phyloP scores from a whole-genome alignment of 2,888 invertebrate species.

The Chaetoderma sp. region DNA sequence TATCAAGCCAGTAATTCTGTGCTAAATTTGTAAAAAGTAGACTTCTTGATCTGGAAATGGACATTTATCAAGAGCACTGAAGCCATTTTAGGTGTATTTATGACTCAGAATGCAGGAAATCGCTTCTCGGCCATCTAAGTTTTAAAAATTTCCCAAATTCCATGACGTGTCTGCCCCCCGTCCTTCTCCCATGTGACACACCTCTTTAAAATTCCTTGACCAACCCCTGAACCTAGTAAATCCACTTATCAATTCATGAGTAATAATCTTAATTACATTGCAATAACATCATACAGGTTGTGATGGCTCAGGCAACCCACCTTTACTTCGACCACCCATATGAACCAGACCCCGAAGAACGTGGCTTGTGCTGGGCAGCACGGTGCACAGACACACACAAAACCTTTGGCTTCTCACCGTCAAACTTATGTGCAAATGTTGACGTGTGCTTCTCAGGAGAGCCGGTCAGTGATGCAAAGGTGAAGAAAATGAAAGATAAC shows the following conservation, averaged over 20 bases:
- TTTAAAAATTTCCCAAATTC: too few relatives aligned
- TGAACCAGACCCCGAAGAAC: slow-evolving; percentile 59
- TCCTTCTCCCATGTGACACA: too few relatives aligned
- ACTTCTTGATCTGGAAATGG: too few relatives aligned
- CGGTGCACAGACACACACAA: slow-evolving; percentile 57
- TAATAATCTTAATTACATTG: background rate
- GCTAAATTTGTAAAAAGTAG: too few relatives aligned
- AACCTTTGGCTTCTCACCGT: slow-evolving; percentile 54
- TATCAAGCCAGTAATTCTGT: too few relatives aligned
- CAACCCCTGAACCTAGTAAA: too few relatives aligned
- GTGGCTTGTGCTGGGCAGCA: slow-evolving; percentile 65
- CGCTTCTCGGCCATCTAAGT: too few relatives aligned
- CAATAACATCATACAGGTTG: slow-evolving; percentile 43
- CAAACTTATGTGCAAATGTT: slow-evolving; percentile 47
- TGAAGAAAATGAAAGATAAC: slow-evolving; percentile 33
- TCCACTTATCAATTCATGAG: background rate
- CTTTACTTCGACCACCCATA: slow-evolving; percentile 62
- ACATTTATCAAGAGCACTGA: too few relatives aligned
- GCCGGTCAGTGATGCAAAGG: slow-evolving; percentile 37
- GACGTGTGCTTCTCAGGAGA: slow-evolving; percentile 47
- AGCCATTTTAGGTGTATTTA: too few relatives aligned
- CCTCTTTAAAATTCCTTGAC: too few relatives aligned
- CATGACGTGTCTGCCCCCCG: too few relatives aligned
- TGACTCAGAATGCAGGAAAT: too few relatives aligned
- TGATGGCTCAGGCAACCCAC: slow-evolving; percentile 58